A percentile compares a stretch with the other conserved stretches of the same genome.
phyloP scores from a whole-genome alignment of 2,888 invertebrate species.

The Myathropa florea region DNA sequence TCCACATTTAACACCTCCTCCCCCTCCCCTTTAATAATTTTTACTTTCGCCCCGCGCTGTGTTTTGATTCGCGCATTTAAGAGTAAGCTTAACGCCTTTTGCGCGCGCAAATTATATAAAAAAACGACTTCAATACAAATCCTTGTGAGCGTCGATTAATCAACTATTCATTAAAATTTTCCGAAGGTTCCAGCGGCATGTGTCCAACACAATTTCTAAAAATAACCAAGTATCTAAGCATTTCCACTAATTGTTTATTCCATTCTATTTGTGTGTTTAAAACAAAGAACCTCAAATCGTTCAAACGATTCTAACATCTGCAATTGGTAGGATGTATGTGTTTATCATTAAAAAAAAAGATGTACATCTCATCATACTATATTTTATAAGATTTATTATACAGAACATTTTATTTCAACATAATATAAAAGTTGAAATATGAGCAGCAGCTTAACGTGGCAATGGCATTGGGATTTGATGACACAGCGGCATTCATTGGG shows the following conservation, averaged over 20 bases:
- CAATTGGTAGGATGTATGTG: background rate
- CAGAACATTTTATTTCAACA: no score
- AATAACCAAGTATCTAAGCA: conserved; percentile 10
- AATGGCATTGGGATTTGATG: conserved; percentile 40
- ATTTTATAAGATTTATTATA: background rate
- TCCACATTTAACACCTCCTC: no score
- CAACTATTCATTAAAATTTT: background rate
- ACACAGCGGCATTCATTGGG: conserved; percentile 1
- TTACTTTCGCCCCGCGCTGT: no score
- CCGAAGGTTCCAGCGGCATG: background rate
- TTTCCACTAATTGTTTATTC: background rate
- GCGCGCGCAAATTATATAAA: no score
- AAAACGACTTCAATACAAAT: background rate
- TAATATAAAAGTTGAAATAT: background rate
- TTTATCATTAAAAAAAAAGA: no score
- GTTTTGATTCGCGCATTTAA: no score
- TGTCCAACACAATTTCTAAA: conserved; percentile 16
- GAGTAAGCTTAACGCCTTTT: no score
- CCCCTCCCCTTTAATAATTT: no score
- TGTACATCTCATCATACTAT: no score
- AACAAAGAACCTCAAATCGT: background rate
- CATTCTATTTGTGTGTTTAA: background rate
- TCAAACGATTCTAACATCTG: background rate
- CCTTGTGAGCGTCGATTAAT: background rate
- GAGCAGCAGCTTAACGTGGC: background rate